A percentile compares a stretch with the other conserved stretches of the same genome.
phyloP scores from a whole-genome alignment of 2,113 vertebrate genomes.

The Agapornis roseicollis region DNA sequence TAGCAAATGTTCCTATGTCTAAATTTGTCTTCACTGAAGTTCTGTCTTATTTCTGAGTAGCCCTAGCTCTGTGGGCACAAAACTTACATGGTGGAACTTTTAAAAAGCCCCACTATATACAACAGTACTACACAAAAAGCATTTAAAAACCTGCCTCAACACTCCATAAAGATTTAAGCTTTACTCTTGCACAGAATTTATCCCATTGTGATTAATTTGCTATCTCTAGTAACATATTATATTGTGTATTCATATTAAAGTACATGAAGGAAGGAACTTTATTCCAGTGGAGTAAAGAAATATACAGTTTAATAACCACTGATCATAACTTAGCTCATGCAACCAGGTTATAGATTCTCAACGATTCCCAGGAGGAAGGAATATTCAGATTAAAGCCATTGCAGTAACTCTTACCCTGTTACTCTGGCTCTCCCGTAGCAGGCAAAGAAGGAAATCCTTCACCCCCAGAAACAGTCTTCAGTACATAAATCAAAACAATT shows the following conservation, averaged over 20 bases:
- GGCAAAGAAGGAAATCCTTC: background rate
- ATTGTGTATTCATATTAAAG: conserved; percentile 2
- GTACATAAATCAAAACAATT: background rate
- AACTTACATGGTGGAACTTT: background rate
- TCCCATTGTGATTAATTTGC: background rate
- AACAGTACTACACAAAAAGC: background rate
- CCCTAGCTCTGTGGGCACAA: background rate
- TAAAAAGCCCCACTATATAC: background rate
- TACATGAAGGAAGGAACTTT: background rate
- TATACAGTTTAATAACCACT: background rate
- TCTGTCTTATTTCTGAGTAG: background rate
- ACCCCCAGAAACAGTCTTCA: background rate
- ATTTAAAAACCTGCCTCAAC: background rate
- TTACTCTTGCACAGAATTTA: background rate
- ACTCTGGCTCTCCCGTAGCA: background rate
- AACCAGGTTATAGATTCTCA: background rate
- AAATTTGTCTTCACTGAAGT: background rate
- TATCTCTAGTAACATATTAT: background rate
- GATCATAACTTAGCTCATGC: background rate
- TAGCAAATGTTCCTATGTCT: background rate
- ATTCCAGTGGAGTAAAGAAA: background rate
- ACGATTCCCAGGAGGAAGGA: background rate
- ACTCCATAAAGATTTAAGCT: background rate
- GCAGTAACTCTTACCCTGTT: background rate
- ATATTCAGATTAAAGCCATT: background rate